Percentiles rank a stretch among this genome's conserved stretches.
These are phyloP conservation scores for Hormaphis cornu DNA, from an alignment of 1,140 invertebrate genomes.

Conservation along the genomic window DNA sequence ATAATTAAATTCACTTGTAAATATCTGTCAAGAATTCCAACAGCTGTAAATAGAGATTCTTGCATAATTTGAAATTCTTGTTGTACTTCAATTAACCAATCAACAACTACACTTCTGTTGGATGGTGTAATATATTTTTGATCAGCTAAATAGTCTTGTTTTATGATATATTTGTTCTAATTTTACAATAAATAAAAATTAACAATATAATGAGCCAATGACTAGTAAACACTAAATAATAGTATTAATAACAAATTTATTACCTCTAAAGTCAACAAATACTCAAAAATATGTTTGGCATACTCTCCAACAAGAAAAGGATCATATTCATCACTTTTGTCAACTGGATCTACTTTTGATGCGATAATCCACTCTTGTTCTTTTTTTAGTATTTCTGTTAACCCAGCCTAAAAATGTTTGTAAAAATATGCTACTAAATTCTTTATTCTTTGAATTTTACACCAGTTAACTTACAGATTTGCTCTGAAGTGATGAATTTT, in stretches of 20 bases:
- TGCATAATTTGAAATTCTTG: conserved; percentile 74
- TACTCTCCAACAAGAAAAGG: conserved; percentile 71
- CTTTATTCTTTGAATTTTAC: not conserved
- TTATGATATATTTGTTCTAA: conserved; percentile 51
- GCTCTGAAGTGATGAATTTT: conserved; percentile 3
- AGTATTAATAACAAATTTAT: conserved; percentile 15
- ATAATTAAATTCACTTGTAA: conserved; percentile 56
- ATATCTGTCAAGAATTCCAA: conserved; percentile 83
- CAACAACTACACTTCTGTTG: conserved; percentile 81
- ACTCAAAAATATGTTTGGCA: conserved; percentile 74
- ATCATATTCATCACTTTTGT: conserved; percentile 63
- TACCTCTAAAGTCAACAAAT: conserved; percentile 62
- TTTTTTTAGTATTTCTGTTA: conserved; percentile 18
- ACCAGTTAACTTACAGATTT: not conserved
- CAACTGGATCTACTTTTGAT: conserved; percentile 55
- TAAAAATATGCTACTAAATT: not conserved
- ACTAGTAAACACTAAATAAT: not conserved
- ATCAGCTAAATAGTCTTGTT: conserved; percentile 52
- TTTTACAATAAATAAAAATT: not conserved
- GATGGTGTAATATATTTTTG: conserved; percentile 58
- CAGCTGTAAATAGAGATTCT: conserved; percentile 83
- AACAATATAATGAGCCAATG: not conserved
- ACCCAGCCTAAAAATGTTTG: not conserved
- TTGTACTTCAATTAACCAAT: conserved; percentile 93
- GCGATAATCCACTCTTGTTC: conserved; percentile 41